Evolutionary conservation across 2,888 invertebrate species (phyloP).

Genomic region (Stegana nigrithorax): DNA sequence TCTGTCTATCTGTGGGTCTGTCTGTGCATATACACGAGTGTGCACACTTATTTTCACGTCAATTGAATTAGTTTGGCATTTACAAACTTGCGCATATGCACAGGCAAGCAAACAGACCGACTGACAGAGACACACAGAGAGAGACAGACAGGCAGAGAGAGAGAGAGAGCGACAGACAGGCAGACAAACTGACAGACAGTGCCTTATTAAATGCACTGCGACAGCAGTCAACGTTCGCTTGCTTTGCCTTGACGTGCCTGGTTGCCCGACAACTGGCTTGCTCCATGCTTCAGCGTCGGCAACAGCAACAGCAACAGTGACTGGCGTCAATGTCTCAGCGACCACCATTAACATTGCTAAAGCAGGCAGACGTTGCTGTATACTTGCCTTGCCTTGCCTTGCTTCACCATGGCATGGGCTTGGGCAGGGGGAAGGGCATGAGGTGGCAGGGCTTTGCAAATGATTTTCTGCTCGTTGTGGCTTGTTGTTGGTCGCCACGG

Average conservation of each 20-base stretch:
- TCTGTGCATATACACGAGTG: no score
- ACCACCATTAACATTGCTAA: no score
- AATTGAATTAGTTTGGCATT: slow-evolving; percentile 61
- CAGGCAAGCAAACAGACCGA: slow-evolving; percentile 10
- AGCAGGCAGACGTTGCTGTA: background rate
- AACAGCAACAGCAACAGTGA: no score
- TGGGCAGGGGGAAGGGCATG: no score
- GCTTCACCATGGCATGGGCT: background rate
- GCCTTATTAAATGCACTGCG: slow-evolving; percentile 4
- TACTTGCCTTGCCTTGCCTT: background rate
- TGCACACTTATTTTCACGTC: slow-evolving; percentile 48
- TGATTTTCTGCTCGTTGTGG: no score
- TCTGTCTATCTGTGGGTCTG: slow-evolving; percentile 5
- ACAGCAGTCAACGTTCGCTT: background rate
- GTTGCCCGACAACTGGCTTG: background rate
- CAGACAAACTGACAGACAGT: slow-evolving; percentile 1
- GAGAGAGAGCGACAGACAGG: slow-evolving; percentile 5
- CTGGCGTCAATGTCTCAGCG: no score
- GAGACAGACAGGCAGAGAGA: slow-evolving; percentile 10
- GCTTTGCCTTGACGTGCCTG: background rate
- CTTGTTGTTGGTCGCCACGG: slow-evolving; percentile 16
- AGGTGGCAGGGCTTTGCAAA: no score
- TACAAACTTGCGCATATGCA: slow-evolving; percentile 31
- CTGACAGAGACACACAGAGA: slow-evolving; percentile 15
- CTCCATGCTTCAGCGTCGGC: background rate